Conservation (phyloP, 1,140 invertebrate genomes). For the Bacillus rossius region DNA sequence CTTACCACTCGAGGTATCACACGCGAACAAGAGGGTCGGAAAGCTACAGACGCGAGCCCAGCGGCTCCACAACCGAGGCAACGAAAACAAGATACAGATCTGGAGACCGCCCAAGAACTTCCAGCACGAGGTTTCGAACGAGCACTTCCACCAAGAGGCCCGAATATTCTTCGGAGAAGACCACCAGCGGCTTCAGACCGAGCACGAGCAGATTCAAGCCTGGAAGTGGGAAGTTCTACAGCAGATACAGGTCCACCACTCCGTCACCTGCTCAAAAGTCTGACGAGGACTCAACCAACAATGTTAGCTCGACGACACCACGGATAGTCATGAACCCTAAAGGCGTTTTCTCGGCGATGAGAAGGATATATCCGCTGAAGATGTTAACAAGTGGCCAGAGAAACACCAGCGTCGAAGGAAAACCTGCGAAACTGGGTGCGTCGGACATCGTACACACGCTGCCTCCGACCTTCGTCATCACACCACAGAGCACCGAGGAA, state of each 20-base stretch:
- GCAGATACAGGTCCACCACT: constrained; percentile 25
- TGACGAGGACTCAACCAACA: background rate
- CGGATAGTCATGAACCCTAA: constrained; percentile 13
- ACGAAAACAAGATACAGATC: background rate
- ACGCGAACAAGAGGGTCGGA: background rate
- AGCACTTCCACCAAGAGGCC: background rate
- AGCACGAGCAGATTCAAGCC: constrained; percentile 16
- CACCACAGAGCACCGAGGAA: background rate
- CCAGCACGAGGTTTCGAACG: background rate
- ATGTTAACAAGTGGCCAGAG: background rate
- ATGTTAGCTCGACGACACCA: background rate
- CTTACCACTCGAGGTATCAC: no score
- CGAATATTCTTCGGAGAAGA: background rate
- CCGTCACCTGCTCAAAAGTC: background rate
- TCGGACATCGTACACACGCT: no score
- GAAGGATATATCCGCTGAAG: constrained; percentile 10
- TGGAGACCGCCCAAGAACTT: background rate
- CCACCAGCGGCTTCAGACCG: background rate
- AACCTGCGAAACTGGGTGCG: background rate
- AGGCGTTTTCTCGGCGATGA: constrained; percentile 34
- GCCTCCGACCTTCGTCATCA: no score
- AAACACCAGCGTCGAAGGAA: background rate
- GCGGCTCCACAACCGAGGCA: background rate
- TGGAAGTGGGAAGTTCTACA: constrained; percentile 31
- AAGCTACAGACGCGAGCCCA: background rate